Conservation (phyloP, 2,113 vertebrate species). For the Misgurnus anguillicaudatus region DNA sequence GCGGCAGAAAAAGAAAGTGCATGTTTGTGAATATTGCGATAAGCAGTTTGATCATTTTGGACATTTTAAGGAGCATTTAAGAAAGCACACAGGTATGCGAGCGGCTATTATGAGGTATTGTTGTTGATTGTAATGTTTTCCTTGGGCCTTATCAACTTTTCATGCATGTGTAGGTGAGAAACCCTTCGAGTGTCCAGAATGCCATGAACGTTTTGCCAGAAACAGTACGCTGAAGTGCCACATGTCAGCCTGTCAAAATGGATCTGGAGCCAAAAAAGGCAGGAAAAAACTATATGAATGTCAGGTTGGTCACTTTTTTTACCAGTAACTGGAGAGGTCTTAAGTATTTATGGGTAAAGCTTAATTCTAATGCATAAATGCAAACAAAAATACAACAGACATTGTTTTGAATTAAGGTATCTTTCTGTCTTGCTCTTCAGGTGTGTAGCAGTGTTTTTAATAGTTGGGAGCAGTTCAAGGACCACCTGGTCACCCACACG, state of each 20-base stretch:
- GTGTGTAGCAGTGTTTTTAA: constrained; percentile 97
- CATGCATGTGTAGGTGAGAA: constrained; percentile 89
- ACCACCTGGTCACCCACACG: constrained; percentile 95
- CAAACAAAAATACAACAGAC: too few relatives aligned
- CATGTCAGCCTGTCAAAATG: constrained; percentile 94
- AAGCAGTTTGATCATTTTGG: constrained; percentile 98
- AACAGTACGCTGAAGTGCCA: constrained; percentile 98
- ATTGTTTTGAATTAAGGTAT: too few relatives aligned
- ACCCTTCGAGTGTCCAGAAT: constrained; percentile 96
- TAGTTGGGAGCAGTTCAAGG: constrained; percentile 98
- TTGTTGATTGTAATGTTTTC: constrained; percentile 33
- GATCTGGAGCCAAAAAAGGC: constrained; percentile 95
- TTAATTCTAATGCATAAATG: too few relatives aligned
- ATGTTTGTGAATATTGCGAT: constrained; percentile 93
- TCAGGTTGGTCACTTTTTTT: constrained; percentile 82
- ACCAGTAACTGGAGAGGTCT: too few relatives aligned
- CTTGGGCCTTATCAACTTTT: neutral
- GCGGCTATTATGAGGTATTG: too few relatives aligned
- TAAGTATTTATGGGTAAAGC: too few relatives aligned
- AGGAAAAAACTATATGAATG: constrained; percentile 98
- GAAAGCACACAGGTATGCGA: constrained; percentile 90
- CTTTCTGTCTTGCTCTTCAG: constrained; percentile 65
- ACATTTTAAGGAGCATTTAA: constrained; percentile 96
- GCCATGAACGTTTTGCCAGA: constrained; percentile 93
- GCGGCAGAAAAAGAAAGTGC: constrained; percentile 93